Evolutionary conservation across 2,113 vertebrate genomes (phyloP), one percentile per base, ranked within the genome.

Genomic region (Hystrix cristata): DNA sequence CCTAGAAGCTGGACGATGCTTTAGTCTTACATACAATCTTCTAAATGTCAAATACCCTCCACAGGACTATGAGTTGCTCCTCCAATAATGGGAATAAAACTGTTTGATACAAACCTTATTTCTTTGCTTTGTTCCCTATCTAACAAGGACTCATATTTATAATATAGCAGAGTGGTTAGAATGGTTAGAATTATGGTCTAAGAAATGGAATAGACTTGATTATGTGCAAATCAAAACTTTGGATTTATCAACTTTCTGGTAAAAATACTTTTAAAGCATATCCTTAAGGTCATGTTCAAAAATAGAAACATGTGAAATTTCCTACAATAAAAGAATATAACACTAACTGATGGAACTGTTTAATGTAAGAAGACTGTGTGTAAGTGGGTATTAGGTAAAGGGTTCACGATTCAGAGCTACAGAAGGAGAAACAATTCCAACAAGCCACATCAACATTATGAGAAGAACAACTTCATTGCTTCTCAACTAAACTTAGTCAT

Each of bases 261-360:
- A 93, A 86, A 97, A 90, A 71, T 9, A 67, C 4, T n/a, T 97
- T 90, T 69, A 23, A 91, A 80, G 51, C n/a, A 79, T 76, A 74
- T 93, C 29, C 19, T 90, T 93, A 94, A 93, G 74, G 69, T 95
- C 87, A 96, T 43, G 62, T 69, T 91, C 19, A 87, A 80, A 96
- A 95, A 55, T 46, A 90, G 84, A 90, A 95, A 80, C 76, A 60
- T 74, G 51, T 93, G 64, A 84, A 96, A 87, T 90, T 72, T 90
- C 31, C 69, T 90, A 93, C n/a, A 83, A 31, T 48, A 89, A 67
- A n/a, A 95, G 25, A 46, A 80, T 55, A 78, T 46, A 65, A 15
- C 64, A 93, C 69, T 95, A 82, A 87, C 16, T 80, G 29, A 81
- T 31, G 38, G 38, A 93, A 83, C 31, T 69, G 7, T 71, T 93